Evolutionary conservation across 2,113 vertebrate genomes (phyloP).

Genomic region (Laticauda laticaudata): DNA sequence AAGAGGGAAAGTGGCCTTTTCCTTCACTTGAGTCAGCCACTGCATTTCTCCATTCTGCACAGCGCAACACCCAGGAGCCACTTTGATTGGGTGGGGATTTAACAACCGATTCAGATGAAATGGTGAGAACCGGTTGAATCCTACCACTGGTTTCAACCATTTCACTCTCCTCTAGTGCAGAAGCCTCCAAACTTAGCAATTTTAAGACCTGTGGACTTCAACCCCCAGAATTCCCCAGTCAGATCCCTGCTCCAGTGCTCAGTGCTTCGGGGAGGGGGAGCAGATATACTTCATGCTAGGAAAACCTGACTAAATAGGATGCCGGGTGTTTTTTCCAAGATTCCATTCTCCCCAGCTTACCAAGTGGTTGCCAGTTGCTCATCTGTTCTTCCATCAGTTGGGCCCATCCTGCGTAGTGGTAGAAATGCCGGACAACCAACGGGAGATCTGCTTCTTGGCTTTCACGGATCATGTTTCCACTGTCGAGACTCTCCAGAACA

Average conservation of each 20-base stretch:
- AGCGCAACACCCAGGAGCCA: too few species aligned
- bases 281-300: not conserved
- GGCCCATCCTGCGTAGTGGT: conserved; percentile 64
- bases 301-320: not conserved
- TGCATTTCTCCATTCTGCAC: too few species aligned
- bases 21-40: too few species aligned
- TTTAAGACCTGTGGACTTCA: not conserved
- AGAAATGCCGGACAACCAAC: conserved; percentile 64
- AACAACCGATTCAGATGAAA: too few species aligned
- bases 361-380: conserved; percentile 66
- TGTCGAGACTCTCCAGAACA: conserved; percentile 66
- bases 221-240: not conserved
- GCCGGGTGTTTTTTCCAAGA: not conserved
- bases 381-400: conserved; percentile 54
- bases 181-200: not conserved
- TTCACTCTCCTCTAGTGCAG: not conserved
- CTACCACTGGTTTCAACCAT: not conserved
- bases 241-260: not conserved
- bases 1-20: too few species aligned
- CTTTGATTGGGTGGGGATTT: too few species aligned
- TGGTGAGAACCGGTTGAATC: too few species aligned
- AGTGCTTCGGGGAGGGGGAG: not conserved
- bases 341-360: conserved; percentile 46
- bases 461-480: conserved; percentile 63
- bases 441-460: conserved; percentile 62